Conservation (phyloP, 2,888 invertebrate genomes). For the Trimorus sp. region DNA sequence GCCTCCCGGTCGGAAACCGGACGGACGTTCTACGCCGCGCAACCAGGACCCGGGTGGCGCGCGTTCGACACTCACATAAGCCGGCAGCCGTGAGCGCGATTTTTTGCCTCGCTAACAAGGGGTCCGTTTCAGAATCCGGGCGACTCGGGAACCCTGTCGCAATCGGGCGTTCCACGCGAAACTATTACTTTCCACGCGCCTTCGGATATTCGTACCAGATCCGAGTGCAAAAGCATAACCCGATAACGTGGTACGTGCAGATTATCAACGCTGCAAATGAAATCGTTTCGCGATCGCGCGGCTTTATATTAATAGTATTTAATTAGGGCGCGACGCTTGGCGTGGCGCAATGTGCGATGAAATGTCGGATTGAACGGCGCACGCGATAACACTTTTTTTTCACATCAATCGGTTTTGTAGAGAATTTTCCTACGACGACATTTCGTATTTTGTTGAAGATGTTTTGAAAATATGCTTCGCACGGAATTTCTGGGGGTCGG, state of each 20-base stretch:
- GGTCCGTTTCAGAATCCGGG: constrained; percentile 70
- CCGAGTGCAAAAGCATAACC: constrained; percentile 27
- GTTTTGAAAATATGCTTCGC: too few relatives aligned
- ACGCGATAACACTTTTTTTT: too few relatives aligned
- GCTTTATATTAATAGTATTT: constrained; percentile 23
- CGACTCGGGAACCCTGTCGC: constrained; percentile 69
- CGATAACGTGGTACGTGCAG: constrained; percentile 46
- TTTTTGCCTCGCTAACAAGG: constrained; percentile 55
- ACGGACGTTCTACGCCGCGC: constrained; percentile 67
- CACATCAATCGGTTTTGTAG: too few relatives aligned
- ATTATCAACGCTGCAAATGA: constrained; percentile 58
- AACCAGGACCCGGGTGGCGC: constrained; percentile 72
- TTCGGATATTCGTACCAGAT: constrained; percentile 66
- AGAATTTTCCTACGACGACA: too few relatives aligned
- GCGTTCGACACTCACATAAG: constrained; percentile 65
- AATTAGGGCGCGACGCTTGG: background rate
- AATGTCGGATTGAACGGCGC: too few relatives aligned
- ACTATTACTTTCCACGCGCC: constrained; percentile 70
- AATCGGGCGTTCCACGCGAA: constrained; percentile 66
- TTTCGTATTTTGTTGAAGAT: too few relatives aligned
- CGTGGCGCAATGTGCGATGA: background rate
- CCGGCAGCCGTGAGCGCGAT: constrained; percentile 70
- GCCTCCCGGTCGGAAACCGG: constrained; percentile 52
- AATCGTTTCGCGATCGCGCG: constrained; percentile 44
- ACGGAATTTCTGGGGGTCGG: too few relatives aligned